Conservation (phyloP, 2,113 vertebrate genomes). For the Corythoichthys intestinalis region DNA sequence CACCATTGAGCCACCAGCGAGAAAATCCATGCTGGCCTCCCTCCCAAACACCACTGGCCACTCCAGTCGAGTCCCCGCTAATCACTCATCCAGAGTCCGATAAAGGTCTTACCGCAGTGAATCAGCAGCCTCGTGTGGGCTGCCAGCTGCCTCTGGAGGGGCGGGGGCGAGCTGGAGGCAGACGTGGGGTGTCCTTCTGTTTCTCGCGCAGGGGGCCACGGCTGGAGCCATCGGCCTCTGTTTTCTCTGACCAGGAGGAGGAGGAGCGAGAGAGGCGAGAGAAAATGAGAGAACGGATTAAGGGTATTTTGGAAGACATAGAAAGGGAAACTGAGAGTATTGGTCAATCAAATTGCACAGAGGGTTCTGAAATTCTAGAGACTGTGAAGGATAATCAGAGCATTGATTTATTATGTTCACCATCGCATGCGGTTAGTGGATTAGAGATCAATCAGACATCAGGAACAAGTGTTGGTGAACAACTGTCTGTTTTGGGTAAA, state of each 20-base stretch:
- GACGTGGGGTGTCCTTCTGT: constrained; percentile 89
- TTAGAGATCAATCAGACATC: constrained; percentile 22
- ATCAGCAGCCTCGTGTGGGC: constrained; percentile 36
- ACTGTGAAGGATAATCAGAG: constrained; percentile 33
- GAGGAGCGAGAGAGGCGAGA: constrained; percentile 69
- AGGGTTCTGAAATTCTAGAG: constrained; percentile 38
- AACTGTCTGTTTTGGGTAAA: constrained; percentile 80
- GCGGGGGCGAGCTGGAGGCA: constrained; percentile 52
- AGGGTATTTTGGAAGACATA: constrained; percentile 55
- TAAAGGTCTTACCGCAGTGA: constrained; percentile 22
- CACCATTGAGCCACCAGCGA: constrained; percentile 41
- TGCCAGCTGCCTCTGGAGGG: constrained; percentile 55
- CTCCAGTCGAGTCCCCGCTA: constrained; percentile 27
- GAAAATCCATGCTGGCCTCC: constrained; percentile 35
- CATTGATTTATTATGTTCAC: constrained; percentile 13
- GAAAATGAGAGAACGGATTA: constrained; percentile 58
- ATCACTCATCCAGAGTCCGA: constrained; percentile 21
- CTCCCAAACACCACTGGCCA: constrained; percentile 22
- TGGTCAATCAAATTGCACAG: constrained; percentile 15
- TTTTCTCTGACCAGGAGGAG: constrained; percentile 90
- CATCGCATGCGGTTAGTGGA: constrained; percentile 17
- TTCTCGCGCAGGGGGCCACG: constrained; percentile 90
- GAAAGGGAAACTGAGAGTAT: constrained; percentile 46
- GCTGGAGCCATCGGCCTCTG: constrained; percentile 91
- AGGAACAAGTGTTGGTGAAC: constrained; percentile 40